These are phyloP conservation scores for Lamprotornis superbus DNA, from an alignment of 2,113 vertebrate species.

Conservation along the genomic window DNA sequence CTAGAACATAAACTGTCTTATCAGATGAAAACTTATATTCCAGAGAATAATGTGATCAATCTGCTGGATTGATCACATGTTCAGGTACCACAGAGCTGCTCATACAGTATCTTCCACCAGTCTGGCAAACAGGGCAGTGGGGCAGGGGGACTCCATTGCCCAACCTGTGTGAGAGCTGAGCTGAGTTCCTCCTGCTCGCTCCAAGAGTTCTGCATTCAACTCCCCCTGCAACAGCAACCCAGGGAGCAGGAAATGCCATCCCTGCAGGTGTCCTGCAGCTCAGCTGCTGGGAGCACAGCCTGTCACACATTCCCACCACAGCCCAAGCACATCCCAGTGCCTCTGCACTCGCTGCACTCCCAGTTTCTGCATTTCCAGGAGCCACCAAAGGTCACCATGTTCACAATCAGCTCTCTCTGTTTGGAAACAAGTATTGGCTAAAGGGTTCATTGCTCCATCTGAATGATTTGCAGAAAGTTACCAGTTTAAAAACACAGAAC, in stretches of 20 bases:
- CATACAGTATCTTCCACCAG: fast-evolving
- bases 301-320: not conserved
- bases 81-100: not conserved
- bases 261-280: not conserved
- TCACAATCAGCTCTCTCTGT: not conserved
- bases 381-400: not conserved
- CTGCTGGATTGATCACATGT: not conserved
- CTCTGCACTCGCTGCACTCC: not conserved
- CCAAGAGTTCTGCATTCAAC: not conserved
- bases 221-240: not conserved
- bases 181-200: not conserved
- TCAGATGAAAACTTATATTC: not conserved
- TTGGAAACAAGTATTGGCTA: not conserved
- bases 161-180: not conserved
- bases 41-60: not conserved
- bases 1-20: not conserved
- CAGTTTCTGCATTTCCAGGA: not conserved
- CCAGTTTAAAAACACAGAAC: not conserved
- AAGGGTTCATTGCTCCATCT: not conserved
- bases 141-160: fast-evolving
- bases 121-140: not conserved
- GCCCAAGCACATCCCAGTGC: not conserved
- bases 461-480: not conserved
- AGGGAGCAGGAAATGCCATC: not conserved
- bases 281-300: not conserved